Evolutionary conservation across 2,797 vertebrate species (phyloP).

Genomic region (Mormyrus hasselquistii): DNA sequence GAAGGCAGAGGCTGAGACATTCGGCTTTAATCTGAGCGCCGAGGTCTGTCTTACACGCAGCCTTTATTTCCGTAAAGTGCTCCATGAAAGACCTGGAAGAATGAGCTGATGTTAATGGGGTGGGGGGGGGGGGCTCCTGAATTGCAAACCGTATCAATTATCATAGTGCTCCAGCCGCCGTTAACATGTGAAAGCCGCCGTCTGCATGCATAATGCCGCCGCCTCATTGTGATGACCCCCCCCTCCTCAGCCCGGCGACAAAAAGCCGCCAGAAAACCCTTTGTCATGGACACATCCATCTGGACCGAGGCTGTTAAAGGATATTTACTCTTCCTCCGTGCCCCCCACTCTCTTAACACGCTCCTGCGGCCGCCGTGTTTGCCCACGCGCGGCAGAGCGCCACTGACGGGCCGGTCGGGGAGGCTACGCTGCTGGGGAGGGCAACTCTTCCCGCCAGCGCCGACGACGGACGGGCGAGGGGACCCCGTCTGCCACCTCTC

Average conservation of each 20-base stretch:
- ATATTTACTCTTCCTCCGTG: constrained; percentile 77
- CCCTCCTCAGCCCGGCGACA: constrained; percentile 47
- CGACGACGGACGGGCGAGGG: constrained; percentile 32
- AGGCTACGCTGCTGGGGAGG: constrained; percentile 50
- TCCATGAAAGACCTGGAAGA: constrained; percentile 57
- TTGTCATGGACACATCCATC: constrained; percentile 74
- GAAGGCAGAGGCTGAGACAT: neutral
- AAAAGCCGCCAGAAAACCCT: constrained; percentile 60
- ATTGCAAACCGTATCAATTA: constrained; percentile 64
- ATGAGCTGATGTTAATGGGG: constrained; percentile 40
- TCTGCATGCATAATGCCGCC: constrained; percentile 71
- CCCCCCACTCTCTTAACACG: constrained; percentile 68
- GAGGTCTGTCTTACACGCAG: neutral
- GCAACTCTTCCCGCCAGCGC: constrained; percentile 40
- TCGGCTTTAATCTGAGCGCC: neutral
- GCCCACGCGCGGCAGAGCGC: constrained; percentile 43
- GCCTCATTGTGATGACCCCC: constrained; percentile 56
- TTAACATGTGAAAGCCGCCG: constrained; percentile 72
- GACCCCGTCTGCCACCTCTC: neutral
- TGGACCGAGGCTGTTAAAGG: constrained; percentile 72
- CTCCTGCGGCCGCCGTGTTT: constrained; percentile 50
- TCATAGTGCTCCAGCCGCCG: constrained; percentile 58
- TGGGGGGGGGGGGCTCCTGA: constrained; percentile 37
- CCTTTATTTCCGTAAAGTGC: constrained; percentile 51
- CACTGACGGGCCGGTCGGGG: constrained; percentile 55